Base-by-base conservation (phyloP, 2,797 vertebrate species). In the Antrozous pallidus region DNA sequence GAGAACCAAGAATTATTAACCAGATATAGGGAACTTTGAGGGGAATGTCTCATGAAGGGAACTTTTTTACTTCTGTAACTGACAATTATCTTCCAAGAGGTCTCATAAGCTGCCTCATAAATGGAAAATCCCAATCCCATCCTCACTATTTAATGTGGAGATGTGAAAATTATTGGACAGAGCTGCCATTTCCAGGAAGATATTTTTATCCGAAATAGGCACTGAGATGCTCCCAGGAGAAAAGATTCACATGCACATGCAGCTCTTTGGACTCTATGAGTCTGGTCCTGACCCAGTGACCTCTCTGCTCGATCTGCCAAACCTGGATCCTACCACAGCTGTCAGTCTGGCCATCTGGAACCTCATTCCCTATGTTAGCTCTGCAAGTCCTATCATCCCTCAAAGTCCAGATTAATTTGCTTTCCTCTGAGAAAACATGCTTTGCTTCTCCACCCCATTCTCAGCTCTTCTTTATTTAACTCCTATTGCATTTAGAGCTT, bases 61-160 rank as follows among this genome's bases (percentile, higher is more conserved):
- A 96, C 88, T 90, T 80, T 97, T 90, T 97, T 97, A 97, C 95
- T 97, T 89, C 79, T 96, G 95, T 97, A 98, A 97, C 95, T 97
- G 97, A 96, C 93, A 98, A 97, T 98, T 98, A 98, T 98, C 95
- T 96, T 98, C 96, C 97, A 95, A 97, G 94, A 97, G 91, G 51
- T 96, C 98, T 98, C 95, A 92, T 95, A 98, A 97, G 96, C 95
- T 97, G 94, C 96, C 96, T 97, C 95, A 93, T 97, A 96, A 97
- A 98, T 97, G 93, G 97, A 96, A 97, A 96, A 94, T 95, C 95
- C 95, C 96, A 97, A 95, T 98, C 97, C 97, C 97, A 97, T 97
- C 86, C 96, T 98, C 97, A 95, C 97, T 97, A 92, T 97, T 98
- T 98, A 98, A 98, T 97, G 92, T 95, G 94, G 77, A 97, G 54